These are phyloP conservation scores for Siniperca chuatsi DNA, from an alignment of 2,113 vertebrate species.

Conservation along the genomic window DNA sequence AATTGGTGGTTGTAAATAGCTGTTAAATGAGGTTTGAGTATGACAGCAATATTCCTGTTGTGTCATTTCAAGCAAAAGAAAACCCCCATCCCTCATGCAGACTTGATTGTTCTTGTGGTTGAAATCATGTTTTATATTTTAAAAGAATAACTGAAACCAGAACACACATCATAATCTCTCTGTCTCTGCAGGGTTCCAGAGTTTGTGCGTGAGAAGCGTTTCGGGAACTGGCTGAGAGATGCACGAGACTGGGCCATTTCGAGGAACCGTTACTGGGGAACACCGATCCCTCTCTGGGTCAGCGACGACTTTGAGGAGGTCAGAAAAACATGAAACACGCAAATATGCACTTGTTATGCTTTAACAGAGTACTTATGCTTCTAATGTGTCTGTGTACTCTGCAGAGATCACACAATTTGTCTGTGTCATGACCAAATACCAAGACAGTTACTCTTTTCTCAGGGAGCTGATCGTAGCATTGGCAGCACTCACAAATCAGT, in stretches of 20 bases:
- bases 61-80: not conserved
- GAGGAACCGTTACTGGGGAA: slow-evolving; percentile 98
- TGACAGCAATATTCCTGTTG: not conserved
- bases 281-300: slow-evolving; percentile 97
- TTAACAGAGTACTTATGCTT: slow-evolving; percentile 28
- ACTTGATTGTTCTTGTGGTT: not conserved
- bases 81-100: not conserved
- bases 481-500: slow-evolving; percentile 41
- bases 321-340: slow-evolving; percentile 46
- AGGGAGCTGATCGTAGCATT: not conserved
- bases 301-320: slow-evolving; percentile 97
- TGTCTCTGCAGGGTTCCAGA: slow-evolving; percentile 91
- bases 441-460: slow-evolving; percentile 42
- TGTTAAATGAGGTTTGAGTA: not conserved
- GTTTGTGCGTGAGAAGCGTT: slow-evolving; percentile 95
- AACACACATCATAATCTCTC: not conserved
- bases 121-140: not conserved
- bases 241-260: slow-evolving; percentile 97
- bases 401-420: slow-evolving; percentile 45
- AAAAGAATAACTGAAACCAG: not conserved
- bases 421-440: slow-evolving; percentile 48
- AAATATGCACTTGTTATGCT: not conserved
- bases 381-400: slow-evolving; percentile 18
- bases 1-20: not conserved
- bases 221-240: slow-evolving; percentile 98